Base-by-base conservation (phyloP, 2,888 invertebrate species). In the Eristalinus sepulchralis region DNA sequence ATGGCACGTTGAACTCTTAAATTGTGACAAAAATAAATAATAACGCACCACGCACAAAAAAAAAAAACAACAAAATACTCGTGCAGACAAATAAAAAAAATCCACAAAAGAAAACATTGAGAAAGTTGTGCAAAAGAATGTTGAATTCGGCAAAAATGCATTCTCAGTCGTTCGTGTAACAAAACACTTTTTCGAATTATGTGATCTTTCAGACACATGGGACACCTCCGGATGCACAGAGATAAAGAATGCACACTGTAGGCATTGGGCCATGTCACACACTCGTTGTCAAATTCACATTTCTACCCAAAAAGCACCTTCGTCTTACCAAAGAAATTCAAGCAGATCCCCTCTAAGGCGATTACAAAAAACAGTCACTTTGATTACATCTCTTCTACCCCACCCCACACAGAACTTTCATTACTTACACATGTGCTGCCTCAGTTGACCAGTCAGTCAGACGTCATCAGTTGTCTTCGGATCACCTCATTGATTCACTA, bases 401-500 rank as follows among this genome's bases (percentile, higher is more conserved):
- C 6, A 10, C 13, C 36, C 36, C 8, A 2, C 1, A 6, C 55
- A 55, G 77, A 70, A 77, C 63, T 55, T 55, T 24, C 68, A 34
- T 34, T 67, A 53, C 55, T 34, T 60, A 62, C 55, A 11, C 36
- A 63, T 62, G 11, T 8, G 36, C 20, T 70, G 68, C 53, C 24
- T 10, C 36, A 8, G 8, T 8, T 27, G 27, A 17, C 3, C 47
- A 6, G 4, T 5, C 9, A 8, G 17, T 17, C 17, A 17, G 39
- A 36, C 63, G 10, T 59, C 36, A 66, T 9, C 47, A 17, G 47
- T 17, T 17, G 47, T 47, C 47, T 5, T 47, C 17, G 17, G 78
- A 78, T 78, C 71, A 71, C 63, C 55, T 78, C 68, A 64, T 20
- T 22, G 39, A 68, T 55, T 62, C 77, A 70, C 70, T 64, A 64